phyloP scores from a whole-genome alignment of 2,797 vertebrate species.

The Triplophysa yarkandensis region DNA sequence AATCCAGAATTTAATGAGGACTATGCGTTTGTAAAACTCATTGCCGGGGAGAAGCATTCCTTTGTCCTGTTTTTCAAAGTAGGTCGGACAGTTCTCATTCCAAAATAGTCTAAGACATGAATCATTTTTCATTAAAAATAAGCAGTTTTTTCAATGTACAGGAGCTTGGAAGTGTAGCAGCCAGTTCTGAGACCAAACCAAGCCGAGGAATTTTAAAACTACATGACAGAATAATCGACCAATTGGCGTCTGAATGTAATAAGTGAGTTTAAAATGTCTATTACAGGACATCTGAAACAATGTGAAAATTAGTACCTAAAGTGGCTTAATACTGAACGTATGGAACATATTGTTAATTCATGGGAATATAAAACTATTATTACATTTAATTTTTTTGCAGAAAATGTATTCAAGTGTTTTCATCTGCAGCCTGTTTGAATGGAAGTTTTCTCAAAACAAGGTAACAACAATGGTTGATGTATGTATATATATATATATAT shows the following conservation, averaged over 20 bases:
- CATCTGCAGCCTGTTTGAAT: slow-evolving; percentile 77
- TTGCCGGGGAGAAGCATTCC: slow-evolving; percentile 67
- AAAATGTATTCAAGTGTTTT: slow-evolving; percentile 72
- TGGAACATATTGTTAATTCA: background rate
- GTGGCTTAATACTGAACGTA: too few species aligned
- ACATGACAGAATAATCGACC: slow-evolving; percentile 54
- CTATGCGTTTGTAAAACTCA: slow-evolving; percentile 52
- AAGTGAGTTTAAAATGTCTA: slow-evolving; percentile 57
- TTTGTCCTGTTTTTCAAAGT: slow-evolving; percentile 55
- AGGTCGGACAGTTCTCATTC: background rate
- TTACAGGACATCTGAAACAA: too few species aligned
- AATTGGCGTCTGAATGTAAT: slow-evolving; percentile 56
- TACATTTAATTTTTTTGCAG: slow-evolving; percentile 44
- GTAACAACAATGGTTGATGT: slow-evolving; percentile 63
- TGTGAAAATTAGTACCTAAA: too few species aligned
- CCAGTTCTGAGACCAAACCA: background rate
- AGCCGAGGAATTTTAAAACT: slow-evolving; percentile 47
- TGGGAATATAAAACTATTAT: background rate
- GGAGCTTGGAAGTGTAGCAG: background rate
- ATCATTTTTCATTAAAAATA: background rate
- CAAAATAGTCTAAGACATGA: background rate
- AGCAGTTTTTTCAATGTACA: slow-evolving; percentile 3
- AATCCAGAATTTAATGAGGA: slow-evolving; percentile 41
- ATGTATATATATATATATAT: rapidly evolving
- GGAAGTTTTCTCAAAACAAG: slow-evolving; percentile 80